Base-by-base conservation (phyloP, 2,888 invertebrate species). In the Clanis bilineata region DNA sequence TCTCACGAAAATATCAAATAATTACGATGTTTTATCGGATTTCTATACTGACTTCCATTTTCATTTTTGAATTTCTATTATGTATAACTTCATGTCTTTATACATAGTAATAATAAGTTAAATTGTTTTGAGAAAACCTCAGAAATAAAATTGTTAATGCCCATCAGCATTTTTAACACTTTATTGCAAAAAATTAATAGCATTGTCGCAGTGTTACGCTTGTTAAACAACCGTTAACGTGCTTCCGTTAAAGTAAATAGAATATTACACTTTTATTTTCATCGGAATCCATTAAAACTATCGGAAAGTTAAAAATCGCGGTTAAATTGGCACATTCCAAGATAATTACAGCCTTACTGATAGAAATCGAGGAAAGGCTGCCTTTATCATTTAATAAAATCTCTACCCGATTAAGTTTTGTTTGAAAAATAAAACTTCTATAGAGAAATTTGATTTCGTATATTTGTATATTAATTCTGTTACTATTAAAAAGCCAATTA, bases 221-320 rank as follows among this genome's bases (percentile, higher is more conserved):
- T 61, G 71, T 74, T 76, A 68, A 71, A 60, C 77, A 74, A 63
- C 63, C 69, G 72, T 71, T 69, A 70, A 69, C 72, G 63, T 61
- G 65, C 70, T 64, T 72, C 73, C 70, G 65, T 62, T 64, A 68
- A 51, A 51, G 51, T 18, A 51, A 51, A 51, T 32, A 51, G 51
- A 70, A 66, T 64, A 60, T 70, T 63, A 68, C 61, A 66, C 74
- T 77, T 70, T 76, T 79, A 69, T 73, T 73, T 76, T 72, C 64
- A 68, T 67, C 62, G 62, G 38, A 45, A 54, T 60, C 54, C 38
- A 54, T 67, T 67, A 63, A 55, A 51, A 51, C 18, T 64, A 71
- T 72, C 61, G 67, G 67, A 66, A 72, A 73, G 71, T 67, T 63
- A 61, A 64, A 68, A 66, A 47, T 47, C 25, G 18, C 41, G 41